Evolutionary conservation across 2,888 invertebrate species (phyloP), one percentile per base, ranked within the genome.

Genomic region (Mallateleia sp.): DNA sequence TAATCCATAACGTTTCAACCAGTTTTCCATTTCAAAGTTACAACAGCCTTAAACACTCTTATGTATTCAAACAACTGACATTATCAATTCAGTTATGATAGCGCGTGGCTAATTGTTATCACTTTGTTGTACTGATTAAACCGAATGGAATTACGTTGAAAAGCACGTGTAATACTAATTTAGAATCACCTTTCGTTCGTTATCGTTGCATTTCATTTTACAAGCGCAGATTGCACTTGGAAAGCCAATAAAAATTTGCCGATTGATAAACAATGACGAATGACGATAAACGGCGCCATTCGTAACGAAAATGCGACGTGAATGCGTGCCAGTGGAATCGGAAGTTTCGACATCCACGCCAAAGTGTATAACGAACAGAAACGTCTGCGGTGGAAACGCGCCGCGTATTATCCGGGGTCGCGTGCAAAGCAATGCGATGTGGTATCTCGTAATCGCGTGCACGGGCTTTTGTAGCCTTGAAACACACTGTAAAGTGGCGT

Each of bases 391-490:
- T 52, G 52, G 24, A 52, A 52, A 52, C 52, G 45, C 45, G 45
- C 45, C 22, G 25, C 5, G 52, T 22, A 81, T 72, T 66, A 82
- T 52, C 62, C 52, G 85, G 64, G 81, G 86, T 92, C 88, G 93
- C 93, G 93, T 93, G 93, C 91, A 87, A 90, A 87, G 87, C 90
- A 87, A 90, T 84, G 88, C 90, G 89, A 92, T 90, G 89, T 86
- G 91, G 86, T 91, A 84, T 86, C 87, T 91, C 87, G 89, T 89
- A 87, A 94, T 94, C 94, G 94, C 93, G 93, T 92, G 93, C 92
- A 91, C 91, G 89, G 91, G 91, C 91, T 90, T 92, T 91, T 90
- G 92, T 91, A 91, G 91, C 92, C 93, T 92, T 92, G 92, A 91
- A 92, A 92, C 90, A 91, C 87, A 90, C 90, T 88, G 91, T 91